A percentile compares a stretch with the other conserved stretches of the same genome.
Evolutionary conservation across 2,797 vertebrate species (phyloP).

Genomic region (Emydoidea blandingii): DNA sequence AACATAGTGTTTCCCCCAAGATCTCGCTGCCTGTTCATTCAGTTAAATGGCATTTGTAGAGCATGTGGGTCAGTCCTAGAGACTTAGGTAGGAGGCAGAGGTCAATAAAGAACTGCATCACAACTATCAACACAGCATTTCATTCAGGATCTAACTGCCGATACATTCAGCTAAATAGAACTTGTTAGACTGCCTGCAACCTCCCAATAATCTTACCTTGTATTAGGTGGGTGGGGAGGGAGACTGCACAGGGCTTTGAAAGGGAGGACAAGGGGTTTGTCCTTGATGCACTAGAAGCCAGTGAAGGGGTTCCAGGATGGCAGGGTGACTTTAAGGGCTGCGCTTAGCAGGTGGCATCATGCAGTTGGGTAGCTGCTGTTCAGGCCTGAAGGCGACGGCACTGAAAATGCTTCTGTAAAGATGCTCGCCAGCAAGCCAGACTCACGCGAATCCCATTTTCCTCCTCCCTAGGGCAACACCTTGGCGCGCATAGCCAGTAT

Average conservation of each 20-base stretch:
- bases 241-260: too few species aligned
- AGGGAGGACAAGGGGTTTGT: too few species aligned
- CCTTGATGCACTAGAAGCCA: neutral
- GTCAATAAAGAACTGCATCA: neutral
- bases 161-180: neutral
- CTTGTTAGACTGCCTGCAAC: neutral
- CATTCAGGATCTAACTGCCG: neutral
- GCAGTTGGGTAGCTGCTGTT: neutral
- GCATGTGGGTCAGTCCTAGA: neutral
- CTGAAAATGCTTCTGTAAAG: neutral
- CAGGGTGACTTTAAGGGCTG: neutral
- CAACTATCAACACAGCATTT: neutral
- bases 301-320: neutral
- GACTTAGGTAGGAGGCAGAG: neutral
- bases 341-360: neutral
- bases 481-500: conserved; percentile 67
- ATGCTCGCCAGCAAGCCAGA: neutral
- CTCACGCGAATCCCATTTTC: neutral
- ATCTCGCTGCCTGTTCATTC: neutral
- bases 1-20: too few species aligned
- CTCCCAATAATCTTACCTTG: too few species aligned
- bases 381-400: neutral
- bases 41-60: neutral
- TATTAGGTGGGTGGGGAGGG: too few species aligned
- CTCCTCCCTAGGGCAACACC: conserved; percentile 64